phyloP scores from a whole-genome alignment of 64 coral and sea anemone species.

The Porites australiensis region DNA sequence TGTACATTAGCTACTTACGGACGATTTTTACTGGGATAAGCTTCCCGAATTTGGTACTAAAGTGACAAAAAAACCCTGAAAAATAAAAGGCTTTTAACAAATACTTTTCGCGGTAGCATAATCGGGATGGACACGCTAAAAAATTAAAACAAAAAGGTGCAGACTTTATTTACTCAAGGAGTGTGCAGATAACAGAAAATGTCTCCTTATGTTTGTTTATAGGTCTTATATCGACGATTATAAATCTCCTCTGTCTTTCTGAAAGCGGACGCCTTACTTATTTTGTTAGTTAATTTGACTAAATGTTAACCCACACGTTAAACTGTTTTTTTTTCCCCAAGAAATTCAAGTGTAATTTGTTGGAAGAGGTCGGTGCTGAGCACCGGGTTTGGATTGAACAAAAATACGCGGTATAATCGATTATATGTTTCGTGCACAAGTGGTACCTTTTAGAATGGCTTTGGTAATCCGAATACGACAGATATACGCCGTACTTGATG shows the following conservation, averaged over 20 bases:
- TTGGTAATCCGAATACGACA: slow-evolving; percentile 9
- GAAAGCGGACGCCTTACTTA: not conserved
- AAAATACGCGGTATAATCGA: not conserved
- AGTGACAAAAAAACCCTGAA: not conserved
- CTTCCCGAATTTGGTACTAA: not conserved
- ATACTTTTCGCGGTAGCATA: not conserved
- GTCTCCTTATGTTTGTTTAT: slow-evolving; percentile 46
- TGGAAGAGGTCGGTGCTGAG: not conserved
- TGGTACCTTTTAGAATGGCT: not conserved
- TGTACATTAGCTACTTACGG: too few relatives aligned
- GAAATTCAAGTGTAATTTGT: too few relatives aligned
- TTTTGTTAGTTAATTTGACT: not conserved
- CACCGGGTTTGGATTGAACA: not conserved
- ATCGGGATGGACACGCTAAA: not conserved
- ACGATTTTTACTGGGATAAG: too few relatives aligned
- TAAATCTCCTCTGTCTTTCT: not conserved
- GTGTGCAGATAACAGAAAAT: slow-evolving; percentile 24
- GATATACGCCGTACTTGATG: not conserved
- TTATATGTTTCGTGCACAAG: not conserved
- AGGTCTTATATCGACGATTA: not conserved
- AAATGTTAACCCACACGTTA: not conserved
- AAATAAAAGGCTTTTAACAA: not conserved
- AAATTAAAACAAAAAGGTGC: slow-evolving; percentile 1
- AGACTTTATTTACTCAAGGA: not conserved
- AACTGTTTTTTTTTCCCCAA: not conserved